Percentiles rank a stretch among this genome's conserved stretches.
These are phyloP conservation scores for Rhaphigaster nebulosa DNA, from an alignment of 2,888 invertebrate species.

Conservation along the genomic window DNA sequence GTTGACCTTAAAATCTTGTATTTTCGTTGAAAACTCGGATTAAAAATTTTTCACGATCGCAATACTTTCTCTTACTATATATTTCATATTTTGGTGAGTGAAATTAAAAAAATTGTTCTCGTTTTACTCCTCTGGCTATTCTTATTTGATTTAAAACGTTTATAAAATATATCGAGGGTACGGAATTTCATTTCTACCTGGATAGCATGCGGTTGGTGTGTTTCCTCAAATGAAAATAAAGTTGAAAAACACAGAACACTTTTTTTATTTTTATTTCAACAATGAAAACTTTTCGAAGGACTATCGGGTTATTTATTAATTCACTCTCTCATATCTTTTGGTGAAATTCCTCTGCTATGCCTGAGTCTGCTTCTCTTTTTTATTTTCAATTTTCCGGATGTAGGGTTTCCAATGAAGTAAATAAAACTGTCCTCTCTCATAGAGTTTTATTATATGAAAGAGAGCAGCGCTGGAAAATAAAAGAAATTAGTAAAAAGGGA, in stretches of 20 bases:
- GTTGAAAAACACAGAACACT: not conserved
- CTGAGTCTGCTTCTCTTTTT: not conserved
- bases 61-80: no score
- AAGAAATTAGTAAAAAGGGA: not conserved
- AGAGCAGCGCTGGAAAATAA: not conserved
- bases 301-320: not conserved
- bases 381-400: conserved; percentile 8
- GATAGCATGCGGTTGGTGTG: not conserved
- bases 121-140: not conserved
- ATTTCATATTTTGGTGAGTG: no score
- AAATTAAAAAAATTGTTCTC: no score
- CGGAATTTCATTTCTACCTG: not conserved
- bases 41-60: no score
- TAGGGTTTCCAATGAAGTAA: conserved; percentile 20
- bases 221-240: not conserved
- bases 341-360: not conserved
- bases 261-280: not conserved
- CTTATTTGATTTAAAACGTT: not conserved
- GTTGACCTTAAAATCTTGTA: no score
- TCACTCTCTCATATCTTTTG: not conserved
- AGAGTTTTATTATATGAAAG: conserved; percentile 1
- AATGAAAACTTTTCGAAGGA: not conserved
- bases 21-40: no score
- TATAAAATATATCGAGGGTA: not conserved
- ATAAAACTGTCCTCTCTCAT: not conserved